These are phyloP conservation scores for Tadarida brasiliensis DNA, from an alignment of 2,797 vertebrate species.

Conservation along the genomic window DNA sequence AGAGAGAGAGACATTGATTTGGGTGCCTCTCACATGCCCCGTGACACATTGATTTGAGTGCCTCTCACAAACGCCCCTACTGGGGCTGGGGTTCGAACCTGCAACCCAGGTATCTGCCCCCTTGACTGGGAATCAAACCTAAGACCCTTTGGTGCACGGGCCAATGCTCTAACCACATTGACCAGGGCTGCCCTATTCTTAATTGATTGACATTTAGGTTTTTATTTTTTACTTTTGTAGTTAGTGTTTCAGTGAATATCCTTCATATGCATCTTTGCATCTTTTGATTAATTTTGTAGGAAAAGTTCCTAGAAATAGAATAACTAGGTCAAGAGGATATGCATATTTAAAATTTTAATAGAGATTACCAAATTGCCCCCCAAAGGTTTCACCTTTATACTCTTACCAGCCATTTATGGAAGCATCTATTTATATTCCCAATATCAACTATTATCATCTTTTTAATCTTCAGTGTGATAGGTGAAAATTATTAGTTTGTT, in stretches of 20 bases:
- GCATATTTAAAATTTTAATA: neutral
- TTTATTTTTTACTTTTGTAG: neutral
- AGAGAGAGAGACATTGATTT: too few relatives aligned
- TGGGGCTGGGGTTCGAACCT: too few relatives aligned
- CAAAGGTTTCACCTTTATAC: neutral
- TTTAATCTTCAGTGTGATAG: neutral
- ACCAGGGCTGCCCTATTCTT: neutral
- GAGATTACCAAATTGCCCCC: neutral
- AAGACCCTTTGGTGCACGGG: too few relatives aligned
- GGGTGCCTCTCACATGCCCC: too few relatives aligned
- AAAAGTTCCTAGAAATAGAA: neutral
- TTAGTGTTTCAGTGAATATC: neutral
- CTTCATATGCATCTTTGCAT: neutral
- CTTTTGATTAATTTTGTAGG: conserved; percentile 29
- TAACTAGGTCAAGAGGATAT: neutral
- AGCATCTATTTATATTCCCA: neutral
- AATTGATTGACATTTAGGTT: neutral
- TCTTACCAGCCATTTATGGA: neutral
- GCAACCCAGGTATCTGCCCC: too few relatives aligned
- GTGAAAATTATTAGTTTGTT: neutral
- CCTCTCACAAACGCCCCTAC: too few relatives aligned
- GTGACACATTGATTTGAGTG: too few relatives aligned
- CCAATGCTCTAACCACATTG: too few relatives aligned
- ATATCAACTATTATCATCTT: neutral
- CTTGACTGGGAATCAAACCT: too few relatives aligned